Conservation (phyloP, 2,113 vertebrate species). For the Crotalus tigris region DNA sequence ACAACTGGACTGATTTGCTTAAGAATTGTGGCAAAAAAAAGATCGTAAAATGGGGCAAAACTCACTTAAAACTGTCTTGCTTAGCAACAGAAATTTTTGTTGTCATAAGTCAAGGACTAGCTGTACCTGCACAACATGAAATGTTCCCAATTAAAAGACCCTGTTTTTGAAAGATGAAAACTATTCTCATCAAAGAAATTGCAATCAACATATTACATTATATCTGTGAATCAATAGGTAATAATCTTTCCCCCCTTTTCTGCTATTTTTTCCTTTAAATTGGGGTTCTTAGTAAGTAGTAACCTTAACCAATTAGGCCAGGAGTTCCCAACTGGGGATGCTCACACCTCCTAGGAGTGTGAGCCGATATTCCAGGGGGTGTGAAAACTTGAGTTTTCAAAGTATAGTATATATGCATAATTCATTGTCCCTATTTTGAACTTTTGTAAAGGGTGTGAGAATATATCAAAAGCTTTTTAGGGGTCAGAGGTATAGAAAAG, state of each 20-base stretch:
- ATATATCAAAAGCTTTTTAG: too few species aligned
- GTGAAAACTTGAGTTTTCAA: too few species aligned
- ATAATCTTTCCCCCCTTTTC: background rate
- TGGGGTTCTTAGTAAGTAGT: background rate
- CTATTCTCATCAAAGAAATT: background rate
- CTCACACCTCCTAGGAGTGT: too few species aligned
- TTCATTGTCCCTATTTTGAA: too few species aligned
- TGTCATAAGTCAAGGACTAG: background rate
- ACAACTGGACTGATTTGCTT: background rate
- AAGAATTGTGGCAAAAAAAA: background rate
- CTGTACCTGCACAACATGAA: background rate
- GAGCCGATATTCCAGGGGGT: too few species aligned
- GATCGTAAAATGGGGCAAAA: background rate
- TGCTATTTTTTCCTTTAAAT: background rate
- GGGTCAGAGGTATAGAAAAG: too few species aligned
- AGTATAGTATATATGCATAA: too few species aligned
- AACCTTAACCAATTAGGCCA: background rate
- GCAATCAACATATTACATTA: background rate
- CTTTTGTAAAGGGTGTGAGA: too few species aligned
- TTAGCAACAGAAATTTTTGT: background rate
- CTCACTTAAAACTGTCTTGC: background rate
- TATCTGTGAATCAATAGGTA: background rate
- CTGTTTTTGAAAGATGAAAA: background rate
- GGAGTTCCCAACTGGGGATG: too few species aligned
- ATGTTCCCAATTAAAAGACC: background rate